These are phyloP conservation scores for Salvelinus fontinalis DNA, from an alignment of 2,113 vertebrate genomes.

Conservation along the genomic window DNA sequence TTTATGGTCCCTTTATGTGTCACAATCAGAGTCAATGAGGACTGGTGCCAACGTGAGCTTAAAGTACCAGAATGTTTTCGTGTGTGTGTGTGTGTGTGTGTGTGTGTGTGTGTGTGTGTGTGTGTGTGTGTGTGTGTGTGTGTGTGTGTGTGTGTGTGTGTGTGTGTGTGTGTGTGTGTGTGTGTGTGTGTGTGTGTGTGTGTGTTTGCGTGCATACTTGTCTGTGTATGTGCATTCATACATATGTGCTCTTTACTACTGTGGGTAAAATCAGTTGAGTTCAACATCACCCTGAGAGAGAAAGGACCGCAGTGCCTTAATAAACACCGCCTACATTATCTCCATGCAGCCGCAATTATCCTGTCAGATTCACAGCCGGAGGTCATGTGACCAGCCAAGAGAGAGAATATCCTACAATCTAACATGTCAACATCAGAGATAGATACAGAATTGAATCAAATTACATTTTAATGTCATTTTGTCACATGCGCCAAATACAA, in stretches of 20 bases:
- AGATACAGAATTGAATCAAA: no score
- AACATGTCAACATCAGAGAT: no score
- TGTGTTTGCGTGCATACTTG: not conserved
- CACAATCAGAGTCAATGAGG: not conserved
- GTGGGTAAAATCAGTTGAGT: slow-evolving; percentile 18
- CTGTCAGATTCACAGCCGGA: slow-evolving; percentile 52
- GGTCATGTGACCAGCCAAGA: slow-evolving; percentile 41
- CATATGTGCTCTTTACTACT: slow-evolving; percentile 22
- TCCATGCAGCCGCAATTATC: slow-evolving; percentile 52
- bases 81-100: not conserved
- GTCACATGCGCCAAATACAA: no score
- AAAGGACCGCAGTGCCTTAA: slow-evolving; percentile 22
- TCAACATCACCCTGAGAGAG: slow-evolving; percentile 16
- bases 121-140: not conserved
- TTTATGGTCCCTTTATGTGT: not conserved
- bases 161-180: not conserved
- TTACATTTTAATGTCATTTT: no score
- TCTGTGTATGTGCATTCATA: slow-evolving; percentile 1
- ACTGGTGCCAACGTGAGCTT: not conserved
- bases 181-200: not conserved
- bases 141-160: slow-evolving; percentile 9
- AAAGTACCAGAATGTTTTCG: not conserved
- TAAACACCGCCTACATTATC: slow-evolving; percentile 41
- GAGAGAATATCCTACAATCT: slow-evolving; percentile 18
- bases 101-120: slow-evolving; percentile 1